Evolutionary conservation across 1,140 invertebrate genomes (phyloP).

Genomic region (Drosophila kanapiae): DNA sequence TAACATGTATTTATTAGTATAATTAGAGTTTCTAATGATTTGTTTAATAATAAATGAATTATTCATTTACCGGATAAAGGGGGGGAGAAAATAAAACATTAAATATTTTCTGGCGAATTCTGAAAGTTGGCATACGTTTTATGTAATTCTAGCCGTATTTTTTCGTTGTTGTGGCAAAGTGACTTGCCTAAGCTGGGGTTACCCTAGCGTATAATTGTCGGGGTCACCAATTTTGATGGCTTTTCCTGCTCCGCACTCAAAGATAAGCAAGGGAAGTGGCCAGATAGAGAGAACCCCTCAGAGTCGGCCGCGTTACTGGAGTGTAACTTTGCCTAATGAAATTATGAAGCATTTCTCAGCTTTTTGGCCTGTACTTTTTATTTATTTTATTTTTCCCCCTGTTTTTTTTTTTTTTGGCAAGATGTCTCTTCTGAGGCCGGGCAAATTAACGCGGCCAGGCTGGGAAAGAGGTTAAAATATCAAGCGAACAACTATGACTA

Average conservation of each 20-base stretch:
- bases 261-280: slow-evolving; percentile 56
- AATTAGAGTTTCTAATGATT: neutral
- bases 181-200: slow-evolving; percentile 29
- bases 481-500: slow-evolving; percentile 33
- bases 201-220: slow-evolving; percentile 45
- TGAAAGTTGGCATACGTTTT: slow-evolving; percentile 30
- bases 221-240: slow-evolving; percentile 51
- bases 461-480: slow-evolving; percentile 50
- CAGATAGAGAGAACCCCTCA: slow-evolving; percentile 13
- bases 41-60: no score
- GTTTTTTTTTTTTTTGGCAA: slow-evolving; percentile 54
- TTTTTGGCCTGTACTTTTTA: slow-evolving; percentile 21
- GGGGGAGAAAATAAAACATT: slow-evolving; percentile 19
- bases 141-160: slow-evolving; percentile 17
- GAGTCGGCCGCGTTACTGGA: slow-evolving; percentile 50
- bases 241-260: slow-evolving; percentile 14
- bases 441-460: slow-evolving; percentile 45
- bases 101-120: slow-evolving; percentile 51
- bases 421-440: slow-evolving; percentile 40
- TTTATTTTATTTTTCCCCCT: slow-evolving; percentile 21
- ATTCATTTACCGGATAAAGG: no score
- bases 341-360: slow-evolving; percentile 55
- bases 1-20: neutral
- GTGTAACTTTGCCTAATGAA: slow-evolving; percentile 62
- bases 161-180: slow-evolving; percentile 14